Base-by-base conservation (phyloP, 2,113 vertebrate species). In the Labeo catla region DNA sequence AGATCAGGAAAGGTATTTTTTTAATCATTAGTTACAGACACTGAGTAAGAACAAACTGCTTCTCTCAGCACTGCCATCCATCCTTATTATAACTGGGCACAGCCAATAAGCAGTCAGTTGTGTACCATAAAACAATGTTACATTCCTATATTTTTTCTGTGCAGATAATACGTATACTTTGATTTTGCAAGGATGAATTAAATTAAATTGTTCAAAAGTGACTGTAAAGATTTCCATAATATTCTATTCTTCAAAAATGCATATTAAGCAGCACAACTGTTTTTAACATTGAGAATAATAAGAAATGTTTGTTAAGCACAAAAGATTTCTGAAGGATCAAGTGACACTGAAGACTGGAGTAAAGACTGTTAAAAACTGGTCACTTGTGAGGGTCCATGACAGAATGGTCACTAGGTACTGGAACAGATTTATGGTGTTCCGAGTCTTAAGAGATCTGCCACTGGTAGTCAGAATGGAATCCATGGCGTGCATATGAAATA, bases 31-130 rank as follows among this genome's bases (percentile, higher is more conserved):
- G 65, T 73, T 52, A 36, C 43, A 59, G 61, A 57, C 70, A 65
- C 54, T 52, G 78, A 66, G 72, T 39, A 61, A 36, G 34, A 68
- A 83, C 39, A 68, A 57, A 70, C 68, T 49, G 50, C 66, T 43
- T 54, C 16, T 79, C 66, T 81, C 50, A 86, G 77, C 85, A 81
- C 16, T 52, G 10, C 80, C 28, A 47, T 80, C 49, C 39, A 19
- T 76, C 70, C 72, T 65, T 72, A 84, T 86, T 79, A 80, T 86
- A 39, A 80, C 76, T 57, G 16, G 15, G 34, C 50, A 77, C 76
- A 57, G 50, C 23, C 49, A 78, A 78, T 78, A 54, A 36, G 52
- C 50, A 36, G 50, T 54, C 28, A 78, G 6, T 78, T 57, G 16
- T 52, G 74, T 28, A 21, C 28, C 23, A 34, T 34, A 34, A 16